These are phyloP conservation scores for Halcyon badia DNA, from an alignment of 2,797 vertebrate genomes.

Conservation along the genomic window DNA sequence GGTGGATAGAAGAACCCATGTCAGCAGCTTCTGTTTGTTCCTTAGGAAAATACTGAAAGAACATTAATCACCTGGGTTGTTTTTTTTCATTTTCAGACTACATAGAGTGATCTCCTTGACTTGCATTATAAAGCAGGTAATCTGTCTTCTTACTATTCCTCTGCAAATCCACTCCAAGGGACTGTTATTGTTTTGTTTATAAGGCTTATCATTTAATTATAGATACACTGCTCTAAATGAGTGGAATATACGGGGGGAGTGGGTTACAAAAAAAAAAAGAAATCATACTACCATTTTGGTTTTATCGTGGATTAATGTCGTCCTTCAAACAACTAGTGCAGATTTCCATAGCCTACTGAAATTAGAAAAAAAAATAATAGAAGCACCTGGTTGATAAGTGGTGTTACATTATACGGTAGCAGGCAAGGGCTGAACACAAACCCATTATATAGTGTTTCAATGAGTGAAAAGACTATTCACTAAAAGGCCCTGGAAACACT, in stretches of 20 bases:
- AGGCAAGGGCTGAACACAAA: conserved; percentile 45
- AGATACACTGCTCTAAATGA: not conserved
- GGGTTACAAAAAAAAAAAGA: not conserved
- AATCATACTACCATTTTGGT: not conserved
- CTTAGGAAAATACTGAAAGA: conserved; percentile 10
- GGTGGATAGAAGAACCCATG: not conserved
- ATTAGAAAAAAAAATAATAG: conserved; percentile 3
- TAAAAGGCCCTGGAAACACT: conserved; percentile 5
- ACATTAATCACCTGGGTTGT: not conserved
- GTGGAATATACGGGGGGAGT: not conserved
- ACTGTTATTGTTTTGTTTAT: conserved; percentile 8
- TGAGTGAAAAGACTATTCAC: not conserved
- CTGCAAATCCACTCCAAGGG: not conserved
- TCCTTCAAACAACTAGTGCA: not conserved
- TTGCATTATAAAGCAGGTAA: not conserved
- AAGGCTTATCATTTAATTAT: conserved; percentile 21
- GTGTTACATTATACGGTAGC: not conserved
- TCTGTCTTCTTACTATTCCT: conserved; percentile 8
- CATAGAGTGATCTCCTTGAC: not conserved
- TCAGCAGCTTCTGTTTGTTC: conserved; percentile 17
- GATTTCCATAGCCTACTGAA: conserved; percentile 5
- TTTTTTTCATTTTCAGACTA: not conserved
- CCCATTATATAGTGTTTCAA: not conserved
- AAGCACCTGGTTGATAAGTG: conserved; percentile 24
- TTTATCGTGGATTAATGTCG: not conserved